Base-by-base conservation (phyloP, 1,140 invertebrate genomes). In the Asbolus verrucosus region DNA sequence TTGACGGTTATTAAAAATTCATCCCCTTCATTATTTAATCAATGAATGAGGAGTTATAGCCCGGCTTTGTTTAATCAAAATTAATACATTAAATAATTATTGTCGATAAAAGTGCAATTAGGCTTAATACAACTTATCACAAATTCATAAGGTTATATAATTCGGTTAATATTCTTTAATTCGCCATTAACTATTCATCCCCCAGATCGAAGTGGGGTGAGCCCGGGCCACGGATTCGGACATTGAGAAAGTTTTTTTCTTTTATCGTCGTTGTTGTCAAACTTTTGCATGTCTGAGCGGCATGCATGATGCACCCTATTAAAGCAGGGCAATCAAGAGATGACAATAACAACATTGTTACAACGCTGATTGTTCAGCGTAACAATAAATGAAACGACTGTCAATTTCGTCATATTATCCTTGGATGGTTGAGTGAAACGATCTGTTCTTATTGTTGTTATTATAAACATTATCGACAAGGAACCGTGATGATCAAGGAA, bases 331-430 rank as follows among this genome's bases (percentile, higher is more conserved):
- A 31, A 69, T 43, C 19, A 43, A 62, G 61, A 46, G 67, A 69
- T 63, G 59, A 69, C 67, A 69, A 68, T 61, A 60, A 69, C 66
- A 67, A 60, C 59, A 69, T 69, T 62, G 38, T 69, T 69, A 30
- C 59, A 24, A 31, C 33, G 54, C 24, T 62, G 54, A 46, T 69
- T 69, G 59, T 69, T 69, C 11, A 43, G 30, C 38, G 18, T 62
- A 61, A 69, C 54, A 62, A 69, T 69, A 69, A 24, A 31, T 30
- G 41, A 69, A 62, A 62, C 59, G 46, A 68, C 46, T 60, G 54
- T 69, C 67, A 69, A 61, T 69, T 69, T 69, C 41, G 46, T 62
- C 54, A 60, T 68, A 41, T 39, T 68, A 61, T 61, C 18, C 21
- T 46, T 68, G 30, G 30, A 61, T 15, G 63, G 39, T 46, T 33